Base-by-base conservation (phyloP, 1,140 invertebrate genomes). In the Tribolium castaneum region DNA sequence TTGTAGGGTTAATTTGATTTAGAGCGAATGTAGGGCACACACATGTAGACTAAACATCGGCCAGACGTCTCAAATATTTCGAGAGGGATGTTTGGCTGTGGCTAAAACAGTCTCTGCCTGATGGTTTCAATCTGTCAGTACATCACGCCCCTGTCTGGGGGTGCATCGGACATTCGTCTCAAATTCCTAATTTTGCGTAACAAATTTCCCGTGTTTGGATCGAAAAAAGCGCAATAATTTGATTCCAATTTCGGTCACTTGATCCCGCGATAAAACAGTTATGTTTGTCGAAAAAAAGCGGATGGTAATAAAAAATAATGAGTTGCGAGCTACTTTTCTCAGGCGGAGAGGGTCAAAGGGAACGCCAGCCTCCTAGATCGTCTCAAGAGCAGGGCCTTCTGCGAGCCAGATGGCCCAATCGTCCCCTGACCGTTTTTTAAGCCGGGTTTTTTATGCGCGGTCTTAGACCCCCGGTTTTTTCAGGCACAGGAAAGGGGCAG, bases 351-450 rank as follows among this genome's bases (percentile, higher is more conserved):
- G 81, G 81, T 82, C 81, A 82, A 82, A 82, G 80, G 81, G 81
- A 81, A 62, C 71, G 66, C 45, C 77, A 80, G 77, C 82, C 81
- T 83, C 80, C 74, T 82, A 80, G 80, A 70, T 80, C 70, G 82
- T 84, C 83, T 84, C 82, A 81, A 84, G 83, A 83, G 83, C 77
- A 77, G 78, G 78, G 71, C 79, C 81, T 79, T 80, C 83, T 85
- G 84, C 73, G 78, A 77, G 82, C 83, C 84, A 85, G 83, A 84
- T 85, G 84, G 84, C 81, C 82, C 79, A 74, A 70, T 82, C 79
- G 78, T 81, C 80, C 84, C 84, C 84, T 84, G 84, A 84, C 84
- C 83, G 84, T 85, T 85, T 85, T 83, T 84, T 85, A 84, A 84
- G 83, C 84, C 76, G 74, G 74, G 70, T 84, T 85, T 84, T 85